Percentiles rank a stretch among this genome's conserved stretches.
These are phyloP conservation scores for Benthosema pterotum DNA, from an alignment of 2,797 vertebrate species.

Conservation along the genomic window DNA sequence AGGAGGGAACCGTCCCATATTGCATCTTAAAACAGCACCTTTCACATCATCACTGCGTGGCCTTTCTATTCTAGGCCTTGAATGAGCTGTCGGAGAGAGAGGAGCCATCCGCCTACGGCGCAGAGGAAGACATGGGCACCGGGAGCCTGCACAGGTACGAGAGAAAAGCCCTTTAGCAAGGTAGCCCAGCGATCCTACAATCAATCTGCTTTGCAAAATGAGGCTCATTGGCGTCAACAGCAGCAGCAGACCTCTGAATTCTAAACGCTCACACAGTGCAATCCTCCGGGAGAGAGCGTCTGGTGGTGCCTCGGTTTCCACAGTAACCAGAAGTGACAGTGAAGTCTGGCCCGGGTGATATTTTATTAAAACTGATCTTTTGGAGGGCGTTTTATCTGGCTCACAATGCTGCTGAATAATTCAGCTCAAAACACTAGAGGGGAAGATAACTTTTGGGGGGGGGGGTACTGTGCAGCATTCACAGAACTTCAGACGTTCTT, in stretches of 20 bases:
- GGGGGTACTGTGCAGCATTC: background rate
- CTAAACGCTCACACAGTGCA: constrained; percentile 15
- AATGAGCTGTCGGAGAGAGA: constrained; percentile 78
- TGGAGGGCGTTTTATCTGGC: constrained; percentile 3
- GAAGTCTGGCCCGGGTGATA: constrained; percentile 13
- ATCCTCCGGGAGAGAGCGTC: constrained; percentile 8
- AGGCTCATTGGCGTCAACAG: constrained; percentile 1
- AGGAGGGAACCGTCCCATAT: no score
- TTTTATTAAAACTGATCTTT: constrained; percentile 24
- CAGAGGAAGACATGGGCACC: constrained; percentile 88
- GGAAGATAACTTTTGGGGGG: no score
- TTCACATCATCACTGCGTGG: background rate
- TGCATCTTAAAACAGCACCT: no score
- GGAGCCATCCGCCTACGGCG: constrained; percentile 53
- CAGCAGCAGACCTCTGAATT: constrained; percentile 12
- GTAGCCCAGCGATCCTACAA: no score
- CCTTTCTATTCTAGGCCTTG: constrained; percentile 73
- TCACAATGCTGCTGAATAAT: constrained; percentile 41
- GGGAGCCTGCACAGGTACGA: constrained; percentile 93
- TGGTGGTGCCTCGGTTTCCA: constrained; percentile 29
- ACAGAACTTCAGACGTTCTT: background rate
- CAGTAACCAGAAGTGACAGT: constrained; percentile 30
- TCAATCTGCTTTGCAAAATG: constrained; percentile 12
- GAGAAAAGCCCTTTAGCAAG: background rate
- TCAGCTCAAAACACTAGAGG: constrained; percentile 26